phyloP scores from a whole-genome alignment of 2,888 invertebrate genomes.

The Drosophila lutescens region DNA sequence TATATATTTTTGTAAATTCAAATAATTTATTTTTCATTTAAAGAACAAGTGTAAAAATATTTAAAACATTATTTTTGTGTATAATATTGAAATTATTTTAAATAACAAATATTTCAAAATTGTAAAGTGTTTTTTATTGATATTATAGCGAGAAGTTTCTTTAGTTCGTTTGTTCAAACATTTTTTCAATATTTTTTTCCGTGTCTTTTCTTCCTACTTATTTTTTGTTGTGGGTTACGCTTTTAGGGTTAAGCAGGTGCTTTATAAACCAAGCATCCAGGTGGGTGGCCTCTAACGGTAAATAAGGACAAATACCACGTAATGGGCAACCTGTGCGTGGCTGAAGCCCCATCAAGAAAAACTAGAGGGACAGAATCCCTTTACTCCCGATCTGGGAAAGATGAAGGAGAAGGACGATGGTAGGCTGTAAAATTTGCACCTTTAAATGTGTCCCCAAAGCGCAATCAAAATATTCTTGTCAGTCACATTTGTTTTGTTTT shows the following conservation, averaged over 20 bases:
- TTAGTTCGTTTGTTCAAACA: background rate
- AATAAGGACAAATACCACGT: constrained; percentile 62
- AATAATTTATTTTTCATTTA: too few relatives aligned
- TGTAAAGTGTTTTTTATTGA: too few relatives aligned
- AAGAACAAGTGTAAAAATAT: too few relatives aligned
- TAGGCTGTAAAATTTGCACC: constrained; percentile 69
- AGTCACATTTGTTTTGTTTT: constrained; percentile 43
- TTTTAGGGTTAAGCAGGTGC: constrained; percentile 79
- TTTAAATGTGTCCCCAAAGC: constrained; percentile 74
- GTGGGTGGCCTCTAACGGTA: constrained; percentile 53
- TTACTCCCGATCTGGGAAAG: background rate
- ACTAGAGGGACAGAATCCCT: constrained; percentile 15
- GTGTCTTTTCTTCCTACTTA: constrained; percentile 4
- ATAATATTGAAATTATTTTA: too few relatives aligned
- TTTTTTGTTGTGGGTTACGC: constrained; percentile 38
- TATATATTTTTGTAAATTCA: too few relatives aligned
- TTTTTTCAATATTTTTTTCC: background rate
- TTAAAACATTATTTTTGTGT: too few relatives aligned
- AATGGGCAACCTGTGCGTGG: constrained; percentile 49
- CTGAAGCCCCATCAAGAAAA: constrained; percentile 34
- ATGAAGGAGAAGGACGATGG: background rate
- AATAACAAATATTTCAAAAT: too few relatives aligned
- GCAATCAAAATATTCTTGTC: constrained; percentile 70
- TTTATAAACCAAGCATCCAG: constrained; percentile 68
- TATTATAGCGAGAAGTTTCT: too few relatives aligned